Base-by-base conservation (phyloP, 2,888 invertebrate genomes). In the Conops quadrifasciatus region DNA sequence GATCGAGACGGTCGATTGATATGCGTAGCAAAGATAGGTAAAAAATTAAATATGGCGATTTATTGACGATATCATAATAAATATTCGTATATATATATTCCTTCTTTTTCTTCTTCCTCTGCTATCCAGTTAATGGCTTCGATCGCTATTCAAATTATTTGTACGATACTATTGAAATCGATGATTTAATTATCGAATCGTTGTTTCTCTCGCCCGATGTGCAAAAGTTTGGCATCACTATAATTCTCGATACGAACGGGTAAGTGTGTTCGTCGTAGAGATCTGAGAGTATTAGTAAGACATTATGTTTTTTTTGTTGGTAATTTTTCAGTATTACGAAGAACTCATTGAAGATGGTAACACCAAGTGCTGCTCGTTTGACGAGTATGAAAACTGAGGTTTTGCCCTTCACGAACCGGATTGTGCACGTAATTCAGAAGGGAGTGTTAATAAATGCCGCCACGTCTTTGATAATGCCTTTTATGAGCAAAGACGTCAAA, bases 161-260 rank as follows among this genome's bases (percentile, higher is more conserved):
- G 30, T 75, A 80, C 62, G 81, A 82, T 70, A 77, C 82, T 7
- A 77, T 83, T 45, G 84, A 84, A 77, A 83, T 84, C 75, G 84
- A 84, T 75, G 84, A 84, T 76, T 77, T 84, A 45, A 78, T 84
- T 59, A 82, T 84, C 72, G 84, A 84, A 72, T 81, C 84, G 0
- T 51, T 84, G 30, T 73, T 84, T 56, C 73, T 84, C 69, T 58
- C 84, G 30, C 84, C 84, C 0, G 76, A 75, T n/a, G 81, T 81
- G 1, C 84, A 84, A 71, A 78, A 81, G 67, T 75, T 78, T 68
- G 84, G 84, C 26, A 77, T 84, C 45, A 82, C 83, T 9, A 78
- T 84, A n/a, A 82, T 84, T 30, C 80, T 80, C 60, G 84, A 84
- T 72, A 72, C 84, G 16, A 81, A 78, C 56, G 82, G 83, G 84